These are phyloP conservation scores for Heliornis fulica DNA, from an alignment of 2,113 vertebrate genomes.

Conservation along the genomic window DNA sequence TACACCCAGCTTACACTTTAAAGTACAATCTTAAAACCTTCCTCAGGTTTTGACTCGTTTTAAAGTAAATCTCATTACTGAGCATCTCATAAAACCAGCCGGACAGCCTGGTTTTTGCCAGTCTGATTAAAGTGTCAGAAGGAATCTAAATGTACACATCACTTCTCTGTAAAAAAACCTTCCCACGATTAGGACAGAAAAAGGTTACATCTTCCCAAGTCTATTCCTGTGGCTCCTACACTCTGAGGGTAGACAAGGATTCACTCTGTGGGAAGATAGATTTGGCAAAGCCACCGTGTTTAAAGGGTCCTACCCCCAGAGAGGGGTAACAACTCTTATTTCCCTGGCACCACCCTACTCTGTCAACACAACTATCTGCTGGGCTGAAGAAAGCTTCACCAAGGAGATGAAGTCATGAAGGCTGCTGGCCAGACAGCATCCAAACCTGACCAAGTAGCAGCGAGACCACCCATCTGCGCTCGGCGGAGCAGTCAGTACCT, in stretches of 20 bases:
- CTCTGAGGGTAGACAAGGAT: rapidly evolving
- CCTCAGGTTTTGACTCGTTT: neutral
- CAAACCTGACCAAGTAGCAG: neutral
- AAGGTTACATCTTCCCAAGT: neutral
- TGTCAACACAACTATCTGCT: neutral
- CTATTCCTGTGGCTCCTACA: neutral
- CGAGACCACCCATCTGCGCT: too few species aligned
- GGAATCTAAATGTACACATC: neutral
- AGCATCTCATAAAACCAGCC: neutral
- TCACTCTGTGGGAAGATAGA: neutral
- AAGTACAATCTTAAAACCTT: conserved; percentile 20
- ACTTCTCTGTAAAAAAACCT: neutral
- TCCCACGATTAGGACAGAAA: neutral
- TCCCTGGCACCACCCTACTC: neutral
- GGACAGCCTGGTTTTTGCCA: neutral
- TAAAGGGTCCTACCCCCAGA: neutral
- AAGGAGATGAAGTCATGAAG: rapidly evolving
- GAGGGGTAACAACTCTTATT: neutral
- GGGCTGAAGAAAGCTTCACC: neutral
- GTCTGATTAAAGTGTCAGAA: neutral
- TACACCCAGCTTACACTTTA: neutral
- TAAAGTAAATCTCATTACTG: conserved; percentile 11
- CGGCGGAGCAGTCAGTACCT: neutral
- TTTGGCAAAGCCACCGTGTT: neutral
- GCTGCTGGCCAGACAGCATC: neutral